phyloP scores from a whole-genome alignment of 2,888 invertebrate species.

The Pteria penguin region DNA sequence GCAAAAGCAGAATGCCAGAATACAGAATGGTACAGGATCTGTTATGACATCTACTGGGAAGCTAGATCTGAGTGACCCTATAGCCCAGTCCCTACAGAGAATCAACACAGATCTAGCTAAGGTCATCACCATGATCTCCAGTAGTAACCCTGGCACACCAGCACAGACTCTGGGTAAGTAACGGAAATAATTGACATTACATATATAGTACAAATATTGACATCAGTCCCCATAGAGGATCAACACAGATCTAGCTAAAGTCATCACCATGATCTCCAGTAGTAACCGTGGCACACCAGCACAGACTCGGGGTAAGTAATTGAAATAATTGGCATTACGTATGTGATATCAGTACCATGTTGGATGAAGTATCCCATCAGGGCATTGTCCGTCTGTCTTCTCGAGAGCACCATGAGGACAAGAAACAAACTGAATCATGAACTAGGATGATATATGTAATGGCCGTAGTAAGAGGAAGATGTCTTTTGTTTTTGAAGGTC shows the following conservation, averaged over 20 bases:
- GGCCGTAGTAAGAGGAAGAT: no score
- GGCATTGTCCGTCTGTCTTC: no score
- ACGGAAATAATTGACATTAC: no score
- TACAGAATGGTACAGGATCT: slow-evolving; percentile 8
- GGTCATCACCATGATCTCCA: slow-evolving; percentile 62
- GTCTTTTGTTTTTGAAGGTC: no score
- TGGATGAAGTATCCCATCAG: no score
- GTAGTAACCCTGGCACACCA: slow-evolving; percentile 30
- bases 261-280: slow-evolving; percentile 56
- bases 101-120: slow-evolving; percentile 73
- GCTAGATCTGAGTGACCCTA: slow-evolving; percentile 44
- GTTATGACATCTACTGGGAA: slow-evolving; percentile 10
- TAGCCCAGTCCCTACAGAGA: slow-evolving; percentile 66
- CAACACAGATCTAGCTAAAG: slow-evolving; percentile 70
- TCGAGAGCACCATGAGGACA: no score
- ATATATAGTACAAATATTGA: no score
- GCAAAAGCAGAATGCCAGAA: slow-evolving; percentile 22
- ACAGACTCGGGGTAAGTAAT: slow-evolving; percentile 32
- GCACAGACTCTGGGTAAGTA: slow-evolving; percentile 37
- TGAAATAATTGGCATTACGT: no score
- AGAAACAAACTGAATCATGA: no score
- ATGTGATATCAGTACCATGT: no score
- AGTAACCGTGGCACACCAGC: slow-evolving; percentile 18
- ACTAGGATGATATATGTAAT: no score
- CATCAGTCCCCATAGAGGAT: slow-evolving; percentile 68